These are phyloP conservation scores for Penaeus monodon DNA, from an alignment of 2,888 invertebrate genomes.

Conservation along the genomic window DNA sequence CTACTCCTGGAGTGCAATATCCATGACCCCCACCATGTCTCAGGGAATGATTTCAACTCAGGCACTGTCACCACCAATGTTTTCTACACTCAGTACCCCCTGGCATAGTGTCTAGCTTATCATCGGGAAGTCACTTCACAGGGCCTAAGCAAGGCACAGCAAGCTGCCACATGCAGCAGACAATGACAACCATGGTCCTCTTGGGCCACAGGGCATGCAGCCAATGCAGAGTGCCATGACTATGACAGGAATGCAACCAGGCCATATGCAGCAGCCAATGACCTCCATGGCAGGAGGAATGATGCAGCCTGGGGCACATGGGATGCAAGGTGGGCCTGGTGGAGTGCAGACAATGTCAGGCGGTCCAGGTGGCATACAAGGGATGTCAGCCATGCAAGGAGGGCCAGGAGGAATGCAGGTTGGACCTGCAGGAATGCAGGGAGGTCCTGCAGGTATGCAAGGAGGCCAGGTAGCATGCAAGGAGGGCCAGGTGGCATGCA, in stretches of 20 bases:
- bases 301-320: conserved; percentile 33
- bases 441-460: conserved; percentile 42
- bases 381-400: conserved; percentile 45
- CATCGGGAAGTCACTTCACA: conserved; percentile 27
- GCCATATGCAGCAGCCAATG: conserved; percentile 45
- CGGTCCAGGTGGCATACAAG: conserved; percentile 38
- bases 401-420: conserved; percentile 52
- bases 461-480: conserved; percentile 26
- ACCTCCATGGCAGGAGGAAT: conserved; percentile 55
- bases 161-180: conserved; percentile 43
- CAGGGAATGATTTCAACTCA: conserved; percentile 30
- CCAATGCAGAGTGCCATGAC: conserved; percentile 25
- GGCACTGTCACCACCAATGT: conserved; percentile 30
- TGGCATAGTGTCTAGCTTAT: conserved; percentile 5
- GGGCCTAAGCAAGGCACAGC: conserved; percentile 38
- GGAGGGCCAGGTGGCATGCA: conserved; percentile 37
- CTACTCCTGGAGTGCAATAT: not conserved
- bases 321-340: conserved; percentile 41
- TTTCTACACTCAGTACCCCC: conserved; percentile 2
- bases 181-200: conserved; percentile 37
- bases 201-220: conserved; percentile 29
- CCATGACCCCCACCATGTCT: conserved; percentile 31
- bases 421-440: conserved; percentile 36
- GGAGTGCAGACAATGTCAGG: conserved; percentile 37
- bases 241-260: conserved; percentile 33